Base-by-base conservation (phyloP, 2,797 vertebrate genomes). In the Melopsittacus undulatus region DNA sequence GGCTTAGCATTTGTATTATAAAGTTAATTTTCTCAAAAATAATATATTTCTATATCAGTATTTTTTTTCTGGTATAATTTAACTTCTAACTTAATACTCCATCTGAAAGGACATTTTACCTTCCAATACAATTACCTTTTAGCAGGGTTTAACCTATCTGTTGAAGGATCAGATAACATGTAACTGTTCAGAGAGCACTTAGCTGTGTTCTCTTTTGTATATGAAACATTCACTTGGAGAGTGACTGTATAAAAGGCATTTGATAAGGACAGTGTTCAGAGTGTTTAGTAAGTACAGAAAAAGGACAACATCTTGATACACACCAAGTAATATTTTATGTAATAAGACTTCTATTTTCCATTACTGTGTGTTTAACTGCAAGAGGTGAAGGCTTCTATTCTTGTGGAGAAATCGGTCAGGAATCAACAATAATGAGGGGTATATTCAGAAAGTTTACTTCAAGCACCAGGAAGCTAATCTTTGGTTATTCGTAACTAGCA, bases 361-460 rank as follows among this genome's bases (percentile, higher is more conserved):
- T 46, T 67, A 78, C 16, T 62, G 66, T 32, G 46, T 34, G 77
- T 78, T 91, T 87, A 87, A 94, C 57, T 85, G 61, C 52, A 93
- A 89, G 86, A 89, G 70, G 73, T 66, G 64, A 67, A 90, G 13
- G 80, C 9, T 51, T 77, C 69, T 59, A 30, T 86, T 97, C 73
- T 80, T 56, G n/a, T 59, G 26, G 77, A 64, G 91, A 95, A 94
- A 94, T 90, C 62, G 93, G 59, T 66, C 92, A 91, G 81, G 81
- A 94, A 94, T 77, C 76, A 70, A 83, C 26, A 81, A 26, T 69
- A 86, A 94, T 36, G 36, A 90, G 76, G 17, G 82, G 24, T 52
- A 62, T 40, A 88, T 88, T 94, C 45, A 68, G 42, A 94, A 83
- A 91, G 76, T 83, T 91, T 91, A 95, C 76, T 75, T 88, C 30